Evolutionary conservation across 2,113 vertebrate species (phyloP), one percentile per base, ranked within the genome.

Genomic region (Stigmatopora nigra): DNA sequence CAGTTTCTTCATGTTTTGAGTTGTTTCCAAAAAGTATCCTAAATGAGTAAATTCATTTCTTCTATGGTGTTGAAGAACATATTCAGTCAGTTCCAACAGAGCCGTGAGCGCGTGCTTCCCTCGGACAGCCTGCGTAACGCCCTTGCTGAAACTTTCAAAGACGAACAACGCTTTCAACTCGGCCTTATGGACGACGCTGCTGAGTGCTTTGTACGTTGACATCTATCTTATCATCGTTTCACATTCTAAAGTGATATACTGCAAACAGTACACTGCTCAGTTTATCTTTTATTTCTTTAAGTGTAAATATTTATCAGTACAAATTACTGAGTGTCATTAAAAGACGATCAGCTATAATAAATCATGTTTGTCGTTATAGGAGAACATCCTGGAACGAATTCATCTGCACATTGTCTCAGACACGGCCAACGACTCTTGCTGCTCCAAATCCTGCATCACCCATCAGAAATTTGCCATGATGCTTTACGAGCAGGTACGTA

Each of bases 391-490:
- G 75, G 93, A 96, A 80, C 89, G 94, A 76, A 98, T 99, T 78
- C 97, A 99, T 77, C 91, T 95, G 62, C 97, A 99, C 84, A 90
- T 97, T 6, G 96, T 95, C 73, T 94, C 95, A 71, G 94, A 95
- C 83, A 87, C 89, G 8, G 90, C 92, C 8, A 89, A 92, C 2
- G 96, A 98, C 65, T 90, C 91, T 78, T 99, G 96, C 79, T 94
- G 93, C 70, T 97, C 95, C 1, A 98, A 94, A 71, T 97, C 94
- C 45, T 99, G 97, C 82, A 95, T 99, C 79, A 93, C 95, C 46
- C 97, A 99, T 79, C 95, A 94, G 88, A 99, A 98, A 91, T 99
- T 99, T 86, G 94, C 95, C 25, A 98, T 98, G 95, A 97, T 95
- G 2, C 91, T 99, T 47, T 99, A 98, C 76, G 97, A 99, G 67